Base-by-base conservation (phyloP, 1,140 invertebrate species). In the Asbolus verrucosus region DNA sequence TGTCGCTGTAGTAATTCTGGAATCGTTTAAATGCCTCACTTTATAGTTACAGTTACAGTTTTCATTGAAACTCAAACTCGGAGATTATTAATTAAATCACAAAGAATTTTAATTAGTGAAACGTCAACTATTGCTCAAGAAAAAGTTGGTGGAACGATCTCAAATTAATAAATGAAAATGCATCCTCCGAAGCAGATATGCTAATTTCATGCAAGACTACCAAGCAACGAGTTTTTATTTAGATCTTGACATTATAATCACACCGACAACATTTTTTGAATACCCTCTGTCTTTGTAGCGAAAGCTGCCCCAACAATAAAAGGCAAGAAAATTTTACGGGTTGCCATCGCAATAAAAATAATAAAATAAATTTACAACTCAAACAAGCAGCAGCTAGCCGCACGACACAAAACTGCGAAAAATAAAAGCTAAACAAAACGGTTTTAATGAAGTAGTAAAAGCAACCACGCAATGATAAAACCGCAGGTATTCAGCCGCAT, bases 401-500 rank as follows among this genome's bases (percentile, higher is more conserved):
- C 43, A 54, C 21, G 39, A 39, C 63, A 46, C 30, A 65, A 65
- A 46, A 27, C 63, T 46, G 39, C 36, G 14, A 46, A 67, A 67
- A 59, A 67, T 59, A 67, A 67, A 67, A 67, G 18, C 43, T 30
- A 16, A 59, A 67, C 66, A 67, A 39, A 63, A 63, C 66, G 18
- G 33, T 33, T 67, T 66, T 67, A 67, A 67, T 67, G 66, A 67
- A 67, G 66, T 60, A 67, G 66, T 67, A 54, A 67, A 67, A 60
- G 66, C 66, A 24, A 67, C 66, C 66, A 67, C 66, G 66, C 66
- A 67, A 67, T 67, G 46, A 60, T 67, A 67, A 67, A 67, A 67
- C 66, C 66, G 11, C 66, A 67, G 66, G 66, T 54, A 67, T 67
- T 54, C 46, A 5, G 46, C 65, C 30, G 65, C 46, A 67, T 54